These are phyloP conservation scores for Molossus alvarezi DNA, from an alignment of 2,797 vertebrate species.

Conservation along the genomic window DNA sequence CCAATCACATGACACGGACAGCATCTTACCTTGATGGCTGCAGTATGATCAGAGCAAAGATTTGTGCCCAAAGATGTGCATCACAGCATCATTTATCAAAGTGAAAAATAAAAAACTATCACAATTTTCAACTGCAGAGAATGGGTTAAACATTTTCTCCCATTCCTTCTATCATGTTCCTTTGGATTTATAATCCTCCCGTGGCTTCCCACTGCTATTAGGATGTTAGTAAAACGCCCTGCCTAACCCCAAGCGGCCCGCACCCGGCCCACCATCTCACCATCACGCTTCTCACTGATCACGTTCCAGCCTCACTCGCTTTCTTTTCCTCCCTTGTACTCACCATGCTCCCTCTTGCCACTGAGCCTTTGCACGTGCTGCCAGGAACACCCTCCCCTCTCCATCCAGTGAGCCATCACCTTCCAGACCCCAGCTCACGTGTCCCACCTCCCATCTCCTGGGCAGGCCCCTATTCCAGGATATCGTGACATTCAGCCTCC, in stretches of 20 bases:
- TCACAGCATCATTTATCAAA: neutral
- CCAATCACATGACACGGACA: neutral
- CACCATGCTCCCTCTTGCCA: neutral
- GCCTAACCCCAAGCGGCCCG: neutral
- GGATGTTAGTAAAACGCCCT: neutral
- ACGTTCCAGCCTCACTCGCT: neutral
- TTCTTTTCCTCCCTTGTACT: no score
- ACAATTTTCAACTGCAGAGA: neutral
- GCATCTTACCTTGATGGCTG: neutral
- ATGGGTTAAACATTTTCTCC: neutral
- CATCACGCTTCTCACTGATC: neutral
- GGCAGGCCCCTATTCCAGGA: neutral
- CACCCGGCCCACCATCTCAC: accelerated
- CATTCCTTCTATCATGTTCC: neutral
- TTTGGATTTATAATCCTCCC: neutral
- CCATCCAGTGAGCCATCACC: neutral
- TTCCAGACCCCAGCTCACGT: neutral
- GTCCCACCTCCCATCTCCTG: neutral
- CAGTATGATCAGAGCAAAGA: neutral
- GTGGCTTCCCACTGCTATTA: neutral
- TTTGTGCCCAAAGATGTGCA: neutral
- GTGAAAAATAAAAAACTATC: neutral
- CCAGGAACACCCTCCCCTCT: neutral
- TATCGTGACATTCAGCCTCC: neutral
- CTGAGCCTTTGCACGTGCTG: neutral